Base-by-base conservation (phyloP, 2,113 vertebrate genomes). In the Rana temporaria region DNA sequence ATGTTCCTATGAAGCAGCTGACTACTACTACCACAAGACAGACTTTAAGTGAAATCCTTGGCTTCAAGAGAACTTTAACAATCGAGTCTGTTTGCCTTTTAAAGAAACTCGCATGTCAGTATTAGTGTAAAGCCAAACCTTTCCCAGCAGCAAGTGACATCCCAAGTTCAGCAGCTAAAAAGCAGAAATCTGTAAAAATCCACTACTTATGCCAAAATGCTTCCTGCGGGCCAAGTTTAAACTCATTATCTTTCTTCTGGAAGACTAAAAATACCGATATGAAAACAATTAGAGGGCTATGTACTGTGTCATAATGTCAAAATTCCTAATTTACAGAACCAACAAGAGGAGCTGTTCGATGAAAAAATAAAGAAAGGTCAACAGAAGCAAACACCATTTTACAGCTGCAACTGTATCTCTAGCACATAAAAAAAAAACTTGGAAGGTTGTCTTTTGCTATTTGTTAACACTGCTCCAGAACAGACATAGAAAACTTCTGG, bases 121-220 rank as follows among this genome's bases (percentile, higher is more conserved):
- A 91, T 93, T 92, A 84, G 81, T 85, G 69, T 87, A 64, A 90
- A 93, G 87, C 89, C 86, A 92, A 90, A 84, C 87, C 88, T 92
- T 84, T 93, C 94, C 90, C 87, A 64, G 64, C 67, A 69, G 56
- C 90, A 84, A 70, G 76, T 68, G 82, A 81, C 80, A 69, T 87
- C 88, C 90, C 93, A 92, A 84, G 71, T 85, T 87, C 90, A 91
- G 86, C 86, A 87, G 73, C 30, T 85, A 91, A 85, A 85, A 84
- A 73, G 66, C 48, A 83, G 85, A 78, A 87, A 14, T 79, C 69
- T 72, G 77, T 38, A 0, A 63, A 48, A 86, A 87, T 30, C 2
- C n/a, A 42, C 48, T 72, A 77, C 86, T 76, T 38, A 20, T 8
- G 86, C 85, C 88, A 93, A 89, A 90, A 85, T 86, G 82, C 83